phyloP scores from a whole-genome alignment of 2,888 invertebrate genomes.

The Acholoe squamosa region DNA sequence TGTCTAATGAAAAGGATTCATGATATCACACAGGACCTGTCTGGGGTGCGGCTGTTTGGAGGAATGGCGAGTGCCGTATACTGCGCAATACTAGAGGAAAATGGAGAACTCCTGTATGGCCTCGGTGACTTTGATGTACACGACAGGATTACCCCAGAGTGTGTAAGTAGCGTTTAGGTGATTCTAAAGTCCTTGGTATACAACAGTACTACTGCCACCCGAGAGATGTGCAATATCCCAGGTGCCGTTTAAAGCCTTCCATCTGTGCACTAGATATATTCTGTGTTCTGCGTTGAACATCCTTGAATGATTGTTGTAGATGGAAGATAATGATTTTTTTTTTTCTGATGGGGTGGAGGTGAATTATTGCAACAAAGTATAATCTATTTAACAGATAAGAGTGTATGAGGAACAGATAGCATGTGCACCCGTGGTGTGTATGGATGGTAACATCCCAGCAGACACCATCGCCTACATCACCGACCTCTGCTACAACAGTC shows the following conservation, averaged over 20 bases:
- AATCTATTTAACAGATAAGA: conserved; percentile 85
- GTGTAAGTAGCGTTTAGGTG: conserved; percentile 66
- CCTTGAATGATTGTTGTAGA: too few species aligned
- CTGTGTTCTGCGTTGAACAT: too few species aligned
- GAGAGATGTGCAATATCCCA: too few species aligned
- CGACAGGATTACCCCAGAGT: conserved; percentile 87
- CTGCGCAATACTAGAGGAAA: conserved; percentile 88
- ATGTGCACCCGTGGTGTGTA: conserved; percentile 87
- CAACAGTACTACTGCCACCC: too few species aligned
- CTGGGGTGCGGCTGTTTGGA: conserved; percentile 71
- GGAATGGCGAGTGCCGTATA: conserved; percentile 88
- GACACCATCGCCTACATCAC: conserved; percentile 85
- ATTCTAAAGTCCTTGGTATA: too few species aligned
- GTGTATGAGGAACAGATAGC: conserved; percentile 86
- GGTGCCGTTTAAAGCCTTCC: too few species aligned
- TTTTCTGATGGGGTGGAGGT: too few species aligned
- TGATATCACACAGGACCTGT: conserved; percentile 75
- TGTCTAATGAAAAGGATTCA: too few species aligned
- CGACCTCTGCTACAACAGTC: conserved; percentile 72
- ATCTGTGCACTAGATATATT: background rate
- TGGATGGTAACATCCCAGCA: conserved; percentile 92
- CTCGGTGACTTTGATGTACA: conserved; percentile 94
- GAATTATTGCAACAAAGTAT: too few species aligned
- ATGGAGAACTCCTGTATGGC: conserved; percentile 91
- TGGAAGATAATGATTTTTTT: too few species aligned